A percentile compares a stretch with the other conserved stretches of the same genome.
Conservation (phyloP, 2,113 vertebrate genomes). For the Oriolus oriolus region DNA sequence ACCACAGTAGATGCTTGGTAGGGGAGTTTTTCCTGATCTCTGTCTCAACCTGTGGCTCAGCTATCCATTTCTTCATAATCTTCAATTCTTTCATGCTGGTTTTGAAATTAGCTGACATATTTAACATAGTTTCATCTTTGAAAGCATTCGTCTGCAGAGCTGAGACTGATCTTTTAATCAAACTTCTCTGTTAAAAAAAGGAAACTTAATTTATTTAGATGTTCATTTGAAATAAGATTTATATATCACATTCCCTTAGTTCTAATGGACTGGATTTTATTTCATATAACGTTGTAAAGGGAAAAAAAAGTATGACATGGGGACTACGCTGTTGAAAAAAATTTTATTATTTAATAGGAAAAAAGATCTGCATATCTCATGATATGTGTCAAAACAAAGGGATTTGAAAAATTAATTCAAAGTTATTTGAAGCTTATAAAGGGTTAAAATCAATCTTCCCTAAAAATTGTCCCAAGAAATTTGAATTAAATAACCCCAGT, state of each 20-base stretch:
- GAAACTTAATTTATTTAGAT: not conserved
- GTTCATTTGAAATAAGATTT: conserved; percentile 8
- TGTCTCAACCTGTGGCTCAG: not conserved
- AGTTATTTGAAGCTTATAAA: not conserved
- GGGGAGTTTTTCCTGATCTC: not conserved
- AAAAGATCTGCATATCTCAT: not conserved
- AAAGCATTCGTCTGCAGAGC: conserved; percentile 44
- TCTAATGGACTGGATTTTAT: not conserved
- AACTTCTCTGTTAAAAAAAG: not conserved
- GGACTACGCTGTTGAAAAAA: not conserved
- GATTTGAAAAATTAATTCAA: not conserved
- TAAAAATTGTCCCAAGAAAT: not conserved
- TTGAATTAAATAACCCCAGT: not conserved
- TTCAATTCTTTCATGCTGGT: conserved; percentile 60
- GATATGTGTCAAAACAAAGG: not conserved
- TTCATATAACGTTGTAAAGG: not conserved
- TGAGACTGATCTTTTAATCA: conserved; percentile 38
- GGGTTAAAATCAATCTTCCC: not conserved
- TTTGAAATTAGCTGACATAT: conserved; percentile 59
- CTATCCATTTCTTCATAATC: conserved; percentile 24
- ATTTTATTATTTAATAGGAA: not conserved
- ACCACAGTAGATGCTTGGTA: not conserved
- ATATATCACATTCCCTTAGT: not conserved
- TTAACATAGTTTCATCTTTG: not conserved
- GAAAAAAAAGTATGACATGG: not conserved